These are phyloP conservation scores for Ceratosolen solmsi DNA, from an alignment of 1,140 invertebrate genomes.

Conservation along the genomic window DNA sequence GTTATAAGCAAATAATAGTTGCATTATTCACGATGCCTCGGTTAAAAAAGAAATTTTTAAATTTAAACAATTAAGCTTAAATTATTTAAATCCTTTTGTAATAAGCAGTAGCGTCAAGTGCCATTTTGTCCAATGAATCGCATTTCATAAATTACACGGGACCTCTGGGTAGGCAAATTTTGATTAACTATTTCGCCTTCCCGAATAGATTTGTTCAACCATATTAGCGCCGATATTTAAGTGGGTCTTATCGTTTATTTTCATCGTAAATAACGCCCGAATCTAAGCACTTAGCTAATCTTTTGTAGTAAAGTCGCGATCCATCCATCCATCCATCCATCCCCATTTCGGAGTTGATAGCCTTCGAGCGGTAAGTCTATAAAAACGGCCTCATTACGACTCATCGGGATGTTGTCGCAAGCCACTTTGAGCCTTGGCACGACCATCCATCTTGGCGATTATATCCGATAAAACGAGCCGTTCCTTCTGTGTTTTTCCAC, in stretches of 20 bases:
- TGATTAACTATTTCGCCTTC: neutral
- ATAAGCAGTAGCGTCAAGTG: no score
- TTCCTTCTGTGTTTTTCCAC: neutral
- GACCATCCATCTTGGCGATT: neutral
- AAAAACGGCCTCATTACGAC: slow-evolving; percentile 39
- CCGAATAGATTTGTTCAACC: neutral
- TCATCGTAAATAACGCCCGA: slow-evolving; percentile 5
- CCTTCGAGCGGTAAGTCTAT: slow-evolving; percentile 39
- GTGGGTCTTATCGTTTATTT: slow-evolving; percentile 7
- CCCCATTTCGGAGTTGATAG: slow-evolving; percentile 41
- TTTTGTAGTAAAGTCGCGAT: neutral
- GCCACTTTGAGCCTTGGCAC: neutral
- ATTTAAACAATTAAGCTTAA: no score
- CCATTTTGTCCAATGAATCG: neutral
- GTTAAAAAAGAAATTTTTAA: no score
- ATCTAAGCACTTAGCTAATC: slow-evolving; percentile 15
- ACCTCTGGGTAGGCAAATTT: neutral
- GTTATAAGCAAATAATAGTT: no score
- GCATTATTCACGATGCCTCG: no score
- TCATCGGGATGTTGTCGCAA: slow-evolving; percentile 19
- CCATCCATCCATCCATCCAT: slow-evolving; percentile 11
- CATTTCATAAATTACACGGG: neutral
- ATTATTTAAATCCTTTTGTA: no score
- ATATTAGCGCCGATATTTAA: neutral
- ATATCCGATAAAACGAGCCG: neutral